These are phyloP conservation scores for Turnix velox DNA, from an alignment of 2,113 vertebrate species.

Conservation along the genomic window DNA sequence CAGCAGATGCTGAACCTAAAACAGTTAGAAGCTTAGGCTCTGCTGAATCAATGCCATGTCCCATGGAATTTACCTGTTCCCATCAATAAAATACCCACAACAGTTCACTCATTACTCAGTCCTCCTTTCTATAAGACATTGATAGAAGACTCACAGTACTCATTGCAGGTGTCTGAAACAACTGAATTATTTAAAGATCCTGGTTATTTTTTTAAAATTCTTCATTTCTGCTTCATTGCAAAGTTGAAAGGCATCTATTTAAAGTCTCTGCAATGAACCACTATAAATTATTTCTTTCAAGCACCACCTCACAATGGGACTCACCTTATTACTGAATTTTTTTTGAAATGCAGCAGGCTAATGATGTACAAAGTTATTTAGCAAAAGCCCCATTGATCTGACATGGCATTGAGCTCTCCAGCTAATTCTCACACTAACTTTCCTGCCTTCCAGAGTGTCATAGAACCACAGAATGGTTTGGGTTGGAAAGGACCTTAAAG, in stretches of 20 bases:
- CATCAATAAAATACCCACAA: not conserved
- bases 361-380: not conserved
- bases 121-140: not conserved
- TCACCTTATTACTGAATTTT: not conserved
- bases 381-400: not conserved
- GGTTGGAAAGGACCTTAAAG: not conserved
- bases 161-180: not conserved
- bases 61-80: not conserved
- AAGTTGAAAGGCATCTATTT: not conserved
- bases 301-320: not conserved
- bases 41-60: not conserved
- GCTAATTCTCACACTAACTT: not conserved
- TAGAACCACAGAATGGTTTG: too few relatives aligned
- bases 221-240: not conserved
- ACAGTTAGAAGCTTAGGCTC: not conserved
- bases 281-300: slow-evolving; percentile 2
- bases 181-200: not conserved
- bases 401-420: not conserved
- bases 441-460: not conserved
- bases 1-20: not conserved
- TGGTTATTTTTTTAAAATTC: not conserved
- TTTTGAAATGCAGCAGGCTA: not conserved
- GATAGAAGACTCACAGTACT: not conserved
- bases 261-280: not conserved
- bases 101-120: not conserved